Conservation (phyloP, 2,888 invertebrate genomes). For the Lasioglossum villosulum region DNA sequence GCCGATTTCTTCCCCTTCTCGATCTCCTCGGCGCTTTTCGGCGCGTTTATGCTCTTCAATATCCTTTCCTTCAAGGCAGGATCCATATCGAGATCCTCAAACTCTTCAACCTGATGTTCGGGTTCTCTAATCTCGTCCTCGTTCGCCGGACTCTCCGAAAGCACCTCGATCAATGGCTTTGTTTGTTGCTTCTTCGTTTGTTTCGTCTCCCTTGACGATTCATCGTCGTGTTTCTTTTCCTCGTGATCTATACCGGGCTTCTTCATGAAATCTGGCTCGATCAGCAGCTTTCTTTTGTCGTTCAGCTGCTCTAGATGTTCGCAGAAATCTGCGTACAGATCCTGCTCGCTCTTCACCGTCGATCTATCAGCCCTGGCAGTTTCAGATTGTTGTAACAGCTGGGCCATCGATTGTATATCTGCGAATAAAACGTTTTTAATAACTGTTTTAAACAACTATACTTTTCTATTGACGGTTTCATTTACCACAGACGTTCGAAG, state of each 20-base stretch:
- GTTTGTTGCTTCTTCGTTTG: conserved; percentile 34
- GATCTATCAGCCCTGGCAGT: not conserved
- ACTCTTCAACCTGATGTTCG: conserved; percentile 9
- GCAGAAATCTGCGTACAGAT: conserved; percentile 60
- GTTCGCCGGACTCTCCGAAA: conserved; percentile 28
- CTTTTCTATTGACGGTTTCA: not conserved
- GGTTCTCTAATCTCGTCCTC: not conserved
- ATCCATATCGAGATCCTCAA: conserved; percentile 40
- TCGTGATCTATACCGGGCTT: not conserved
- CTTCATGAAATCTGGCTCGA: conserved; percentile 57
- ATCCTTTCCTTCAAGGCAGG: conserved; percentile 57
- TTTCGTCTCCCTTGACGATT: conserved; percentile 45
- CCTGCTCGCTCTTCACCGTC: not conserved
- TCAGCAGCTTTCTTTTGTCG: conserved; percentile 48
- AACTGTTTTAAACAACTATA: not conserved
- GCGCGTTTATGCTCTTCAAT: conserved; percentile 52
- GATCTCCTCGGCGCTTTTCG: conserved; percentile 60
- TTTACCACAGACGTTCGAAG: not conserved
- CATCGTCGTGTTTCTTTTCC: conserved; percentile 34
- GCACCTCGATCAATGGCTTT: conserved; percentile 50
- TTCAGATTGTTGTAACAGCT: conserved; percentile 37
- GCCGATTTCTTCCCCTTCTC: conserved; percentile 60
- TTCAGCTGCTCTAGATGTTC: conserved; percentile 44
- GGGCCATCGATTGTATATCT: conserved; percentile 41
- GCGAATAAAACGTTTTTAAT: not conserved